phyloP scores from a whole-genome alignment of 2,797 vertebrate species.

The Dendrocincla tyrannina region DNA sequence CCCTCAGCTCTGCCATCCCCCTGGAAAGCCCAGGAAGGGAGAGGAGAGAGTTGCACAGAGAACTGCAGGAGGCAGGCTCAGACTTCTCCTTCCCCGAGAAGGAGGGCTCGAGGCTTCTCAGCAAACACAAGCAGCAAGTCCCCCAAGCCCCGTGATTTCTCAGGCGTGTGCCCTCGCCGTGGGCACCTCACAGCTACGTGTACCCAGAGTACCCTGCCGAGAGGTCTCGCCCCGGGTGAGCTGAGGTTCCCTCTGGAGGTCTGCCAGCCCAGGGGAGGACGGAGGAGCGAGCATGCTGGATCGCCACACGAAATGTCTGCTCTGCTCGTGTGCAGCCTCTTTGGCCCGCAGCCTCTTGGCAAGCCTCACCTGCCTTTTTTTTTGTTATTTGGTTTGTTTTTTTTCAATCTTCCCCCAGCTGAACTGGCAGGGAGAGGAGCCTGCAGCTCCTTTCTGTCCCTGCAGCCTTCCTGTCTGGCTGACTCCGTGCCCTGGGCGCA shows the following conservation, averaged over 20 bases:
- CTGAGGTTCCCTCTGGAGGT: background rate
- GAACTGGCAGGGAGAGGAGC: background rate
- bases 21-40: background rate
- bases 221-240: background rate
- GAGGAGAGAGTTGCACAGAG: background rate
- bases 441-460: slow-evolving; percentile 15
- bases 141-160: background rate
- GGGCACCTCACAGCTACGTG: background rate
- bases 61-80: background rate
- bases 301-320: background rate
- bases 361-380: background rate
- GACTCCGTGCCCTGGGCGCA: slow-evolving; percentile 31
- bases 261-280: background rate
- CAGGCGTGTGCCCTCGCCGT: background rate
- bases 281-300: background rate
- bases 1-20: background rate
- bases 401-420: background rate
- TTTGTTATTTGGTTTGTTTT: background rate
- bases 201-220: background rate
- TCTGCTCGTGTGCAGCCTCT: slow-evolving; percentile 10
- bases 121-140: background rate
- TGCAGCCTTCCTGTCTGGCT: slow-evolving; percentile 48
- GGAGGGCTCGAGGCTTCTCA: background rate
- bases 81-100: background rate
- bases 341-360: slow-evolving; percentile 19